These are phyloP conservation scores for Actenoides lindsayi DNA, from an alignment of 2,113 vertebrate species.

Conservation along the genomic window DNA sequence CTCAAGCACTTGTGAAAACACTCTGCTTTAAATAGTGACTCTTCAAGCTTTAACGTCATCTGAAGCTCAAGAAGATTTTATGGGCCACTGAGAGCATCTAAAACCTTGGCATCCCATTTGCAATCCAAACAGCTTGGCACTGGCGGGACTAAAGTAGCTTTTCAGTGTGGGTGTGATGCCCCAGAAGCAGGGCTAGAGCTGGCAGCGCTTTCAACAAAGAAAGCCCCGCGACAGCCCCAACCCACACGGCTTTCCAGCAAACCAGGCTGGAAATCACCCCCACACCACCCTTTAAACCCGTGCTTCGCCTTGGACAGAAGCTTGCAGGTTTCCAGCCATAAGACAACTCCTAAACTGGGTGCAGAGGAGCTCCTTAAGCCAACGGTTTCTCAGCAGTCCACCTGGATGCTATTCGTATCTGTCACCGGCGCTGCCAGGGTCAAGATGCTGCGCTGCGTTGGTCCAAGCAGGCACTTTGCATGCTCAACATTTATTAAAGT, in stretches of 20 bases:
- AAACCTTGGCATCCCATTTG: background rate
- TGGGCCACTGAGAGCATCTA: conserved; percentile 7
- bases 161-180: background rate
- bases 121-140: background rate
- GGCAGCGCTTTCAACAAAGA: background rate
- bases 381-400: background rate
- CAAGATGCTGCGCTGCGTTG: background rate
- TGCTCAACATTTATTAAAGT: conserved; percentile 45
- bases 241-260: background rate
- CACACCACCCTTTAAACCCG: rapidly evolving
- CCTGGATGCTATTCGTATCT: background rate
- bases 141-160: background rate
- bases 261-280: background rate
- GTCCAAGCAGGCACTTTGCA: background rate
- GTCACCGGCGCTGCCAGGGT: background rate
- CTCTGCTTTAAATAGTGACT: conserved; percentile 42
- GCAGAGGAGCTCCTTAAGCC: background rate
- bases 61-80: conserved; percentile 45
- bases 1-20: conserved; percentile 50
- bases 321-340: background rate
- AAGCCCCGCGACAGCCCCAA: background rate
- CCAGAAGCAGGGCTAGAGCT: background rate
- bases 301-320: background rate
- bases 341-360: background rate
- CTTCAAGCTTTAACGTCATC: conserved; percentile 9